Evolutionary conservation across 2,888 invertebrate genomes (phyloP).

Genomic region (Habroteleia sp.): DNA sequence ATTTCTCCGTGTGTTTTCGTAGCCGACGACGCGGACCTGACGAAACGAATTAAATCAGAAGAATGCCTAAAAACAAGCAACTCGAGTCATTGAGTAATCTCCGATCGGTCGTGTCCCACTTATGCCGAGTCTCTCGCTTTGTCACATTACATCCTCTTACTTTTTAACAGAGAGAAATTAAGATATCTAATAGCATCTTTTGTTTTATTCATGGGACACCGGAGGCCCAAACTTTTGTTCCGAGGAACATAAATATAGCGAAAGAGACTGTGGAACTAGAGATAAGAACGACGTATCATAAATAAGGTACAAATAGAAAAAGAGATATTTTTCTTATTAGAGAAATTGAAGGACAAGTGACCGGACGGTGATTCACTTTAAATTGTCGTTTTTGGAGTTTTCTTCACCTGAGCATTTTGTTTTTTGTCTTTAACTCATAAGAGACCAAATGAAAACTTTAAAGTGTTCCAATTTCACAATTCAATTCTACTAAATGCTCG

Average conservation of each 20-base stretch:
- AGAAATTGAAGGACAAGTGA: slow-evolving; percentile 19
- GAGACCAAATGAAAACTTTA: too few species aligned
- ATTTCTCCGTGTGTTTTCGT: slow-evolving; percentile 1
- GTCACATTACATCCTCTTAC: slow-evolving; percentile 46
- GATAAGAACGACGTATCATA: slow-evolving; percentile 24
- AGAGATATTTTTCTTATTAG: slow-evolving; percentile 7
- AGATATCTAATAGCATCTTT: slow-evolving; percentile 52
- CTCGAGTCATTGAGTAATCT: slow-evolving; percentile 29
- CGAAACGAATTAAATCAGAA: slow-evolving; percentile 15
- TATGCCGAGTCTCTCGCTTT: slow-evolving; percentile 12
- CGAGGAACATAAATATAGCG: slow-evolving; percentile 32
- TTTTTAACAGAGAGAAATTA: slow-evolving; percentile 48
- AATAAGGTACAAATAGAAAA: slow-evolving; percentile 23
- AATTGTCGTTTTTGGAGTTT: too few species aligned
- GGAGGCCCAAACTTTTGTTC: slow-evolving; percentile 36
- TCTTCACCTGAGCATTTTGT: too few species aligned
- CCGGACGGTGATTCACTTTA: too few species aligned
- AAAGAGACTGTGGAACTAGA: slow-evolving; percentile 1
- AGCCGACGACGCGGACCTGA: neutral
- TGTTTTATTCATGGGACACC: slow-evolving; percentile 46
- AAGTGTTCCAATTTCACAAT: too few species aligned
- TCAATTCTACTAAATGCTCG: too few species aligned
- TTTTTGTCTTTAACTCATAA: too few species aligned
- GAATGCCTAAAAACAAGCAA: slow-evolving; percentile 24
- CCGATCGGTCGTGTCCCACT: slow-evolving; percentile 34